A percentile compares a stretch with the other conserved stretches of the same genome.
Evolutionary conservation across 2,888 invertebrate species (phyloP).

Genomic region (Ligdia adustata): DNA sequence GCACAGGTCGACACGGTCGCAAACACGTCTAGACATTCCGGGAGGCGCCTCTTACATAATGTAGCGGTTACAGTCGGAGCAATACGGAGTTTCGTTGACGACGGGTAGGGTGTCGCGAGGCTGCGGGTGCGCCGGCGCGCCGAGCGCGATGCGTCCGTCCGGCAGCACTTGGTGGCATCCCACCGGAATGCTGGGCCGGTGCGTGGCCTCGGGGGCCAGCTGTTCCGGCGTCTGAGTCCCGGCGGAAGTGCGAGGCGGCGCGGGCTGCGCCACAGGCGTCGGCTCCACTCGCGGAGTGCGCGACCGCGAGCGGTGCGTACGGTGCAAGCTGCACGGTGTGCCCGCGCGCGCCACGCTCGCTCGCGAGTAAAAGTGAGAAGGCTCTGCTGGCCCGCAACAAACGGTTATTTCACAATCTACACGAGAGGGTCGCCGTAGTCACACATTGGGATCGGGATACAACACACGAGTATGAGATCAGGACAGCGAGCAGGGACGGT

Average conservation of each 20-base stretch:
- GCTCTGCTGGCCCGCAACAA: conserved; percentile 74
- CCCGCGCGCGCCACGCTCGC: conserved; percentile 90
- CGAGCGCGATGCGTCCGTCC: conserved; percentile 79
- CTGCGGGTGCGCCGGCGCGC: conserved; percentile 60
- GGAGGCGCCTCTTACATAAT: conserved; percentile 91
- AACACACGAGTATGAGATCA: conserved; percentile 33
- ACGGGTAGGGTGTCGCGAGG: conserved; percentile 62
- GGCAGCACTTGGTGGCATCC: conserved; percentile 79
- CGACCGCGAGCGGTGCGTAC: conserved; percentile 73
- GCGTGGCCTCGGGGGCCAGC: conserved; percentile 63
- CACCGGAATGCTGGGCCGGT: conserved; percentile 81
- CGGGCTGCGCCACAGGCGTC: conserved; percentile 71
- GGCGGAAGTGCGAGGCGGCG: conserved; percentile 71
- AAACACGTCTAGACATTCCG: conserved; percentile 78
- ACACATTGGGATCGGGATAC: conserved; percentile 49
- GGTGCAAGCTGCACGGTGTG: conserved; percentile 85
- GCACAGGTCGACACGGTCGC: conserved; percentile 82
- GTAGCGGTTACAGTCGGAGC: conserved; percentile 93
- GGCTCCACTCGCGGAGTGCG: conserved; percentile 69
- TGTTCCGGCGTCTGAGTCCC: conserved; percentile 65
- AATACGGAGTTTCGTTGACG: conserved; percentile 86
- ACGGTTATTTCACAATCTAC: conserved; percentile 54
- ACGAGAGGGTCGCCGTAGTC: conserved; percentile 3
- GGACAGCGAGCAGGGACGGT: conserved; percentile 27
- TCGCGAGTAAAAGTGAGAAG: conserved; percentile 88